Conservation (phyloP, 2,113 vertebrate species). For the Alces alces region DNA sequence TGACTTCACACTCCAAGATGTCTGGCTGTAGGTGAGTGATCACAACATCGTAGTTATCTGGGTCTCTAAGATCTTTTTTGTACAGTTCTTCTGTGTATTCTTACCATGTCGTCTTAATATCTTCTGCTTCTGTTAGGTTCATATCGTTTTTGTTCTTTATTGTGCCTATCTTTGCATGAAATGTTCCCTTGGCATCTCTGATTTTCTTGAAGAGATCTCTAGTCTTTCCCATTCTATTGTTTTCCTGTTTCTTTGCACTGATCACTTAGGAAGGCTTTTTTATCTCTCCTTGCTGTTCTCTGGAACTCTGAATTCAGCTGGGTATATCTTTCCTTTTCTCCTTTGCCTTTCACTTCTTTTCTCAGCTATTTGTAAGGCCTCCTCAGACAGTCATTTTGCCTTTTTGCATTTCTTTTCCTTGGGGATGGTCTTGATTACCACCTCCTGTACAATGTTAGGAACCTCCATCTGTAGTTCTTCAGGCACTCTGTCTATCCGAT, state of each 20-base stretch:
- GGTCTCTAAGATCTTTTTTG: background rate
- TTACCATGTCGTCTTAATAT: background rate
- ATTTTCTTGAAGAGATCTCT: background rate
- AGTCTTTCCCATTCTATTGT: background rate
- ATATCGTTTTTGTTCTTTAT: background rate
- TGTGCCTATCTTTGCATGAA: background rate
- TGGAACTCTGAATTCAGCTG: background rate
- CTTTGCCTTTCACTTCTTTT: background rate
- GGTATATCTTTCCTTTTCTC: background rate
- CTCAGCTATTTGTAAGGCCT: background rate
- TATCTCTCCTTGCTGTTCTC: background rate
- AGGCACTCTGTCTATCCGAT: background rate
- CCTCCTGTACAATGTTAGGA: background rate
- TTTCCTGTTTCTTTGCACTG: background rate
- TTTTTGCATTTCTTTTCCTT: background rate
- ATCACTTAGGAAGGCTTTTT: background rate
- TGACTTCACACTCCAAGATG: background rate
- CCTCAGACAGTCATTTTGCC: background rate
- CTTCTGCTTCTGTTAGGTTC: background rate
- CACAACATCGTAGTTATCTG: background rate
- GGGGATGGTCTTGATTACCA: background rate
- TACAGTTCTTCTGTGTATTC: background rate
- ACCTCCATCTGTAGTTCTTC: background rate
- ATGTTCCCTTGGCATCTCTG: background rate
- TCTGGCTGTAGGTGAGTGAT: background rate